These are phyloP conservation scores for Trachemys scripta DNA, from an alignment of 2,113 vertebrate species.

Conservation along the genomic window DNA sequence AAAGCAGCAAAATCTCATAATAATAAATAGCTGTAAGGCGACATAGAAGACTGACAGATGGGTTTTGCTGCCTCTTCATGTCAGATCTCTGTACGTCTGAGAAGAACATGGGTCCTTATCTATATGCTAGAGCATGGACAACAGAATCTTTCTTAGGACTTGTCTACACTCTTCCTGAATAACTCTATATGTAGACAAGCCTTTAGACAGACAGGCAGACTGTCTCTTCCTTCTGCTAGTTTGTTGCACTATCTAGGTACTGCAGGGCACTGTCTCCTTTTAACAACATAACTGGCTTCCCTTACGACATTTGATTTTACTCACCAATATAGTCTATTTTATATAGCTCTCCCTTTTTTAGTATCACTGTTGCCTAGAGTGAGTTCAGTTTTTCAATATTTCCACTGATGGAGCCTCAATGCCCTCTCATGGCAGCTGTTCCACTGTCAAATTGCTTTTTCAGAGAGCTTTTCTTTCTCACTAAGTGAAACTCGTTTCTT, in stretches of 20 bases:
- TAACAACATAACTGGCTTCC: background rate
- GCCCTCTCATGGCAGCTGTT: background rate
- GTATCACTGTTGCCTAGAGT: background rate
- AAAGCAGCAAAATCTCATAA: background rate
- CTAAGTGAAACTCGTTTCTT: background rate
- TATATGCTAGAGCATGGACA: background rate
- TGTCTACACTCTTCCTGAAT: background rate
- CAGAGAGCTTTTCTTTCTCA: background rate
- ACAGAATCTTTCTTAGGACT: background rate
- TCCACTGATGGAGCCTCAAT: background rate
- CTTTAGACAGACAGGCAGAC: background rate
- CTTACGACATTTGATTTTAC: background rate
- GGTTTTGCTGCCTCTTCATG: background rate
- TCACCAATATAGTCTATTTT: background rate
- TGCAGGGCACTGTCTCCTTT: background rate
- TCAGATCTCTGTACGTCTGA: background rate
- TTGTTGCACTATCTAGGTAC: background rate
- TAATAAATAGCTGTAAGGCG: background rate
- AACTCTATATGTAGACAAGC: background rate
- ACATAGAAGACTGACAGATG: background rate
- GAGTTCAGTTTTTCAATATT: background rate
- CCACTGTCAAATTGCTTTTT: background rate
- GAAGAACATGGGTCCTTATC: background rate
- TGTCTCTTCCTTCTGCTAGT: background rate
- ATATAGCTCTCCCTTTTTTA: background rate